Percentiles rank a stretch among this genome's conserved stretches.
Evolutionary conservation across 2,797 vertebrate species (phyloP).

Genomic region (Trachurus trachurus): DNA sequence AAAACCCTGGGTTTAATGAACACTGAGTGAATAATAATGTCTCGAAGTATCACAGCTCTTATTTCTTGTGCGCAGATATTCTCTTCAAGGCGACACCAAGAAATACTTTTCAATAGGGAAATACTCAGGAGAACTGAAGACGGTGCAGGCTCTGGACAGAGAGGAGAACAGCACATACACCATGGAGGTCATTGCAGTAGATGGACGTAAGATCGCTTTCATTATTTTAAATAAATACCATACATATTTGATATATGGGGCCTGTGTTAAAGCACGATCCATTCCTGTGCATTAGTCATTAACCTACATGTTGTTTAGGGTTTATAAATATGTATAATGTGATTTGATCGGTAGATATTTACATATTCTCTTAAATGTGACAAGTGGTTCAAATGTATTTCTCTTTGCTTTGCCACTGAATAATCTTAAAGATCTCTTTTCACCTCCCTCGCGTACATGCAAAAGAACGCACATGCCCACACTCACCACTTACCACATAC

Average conservation of each 20-base stretch:
- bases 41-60: background rate
- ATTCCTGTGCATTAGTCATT: background rate
- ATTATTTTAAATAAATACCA: background rate
- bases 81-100: conserved; percentile 87
- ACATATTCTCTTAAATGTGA: background rate
- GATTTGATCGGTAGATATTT: background rate
- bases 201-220: conserved; percentile 81
- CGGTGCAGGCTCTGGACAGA: conserved; percentile 83
- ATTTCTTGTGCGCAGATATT: conserved; percentile 81
- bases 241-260: background rate
- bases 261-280: background rate
- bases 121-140: conserved; percentile 87
- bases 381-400: background rate
- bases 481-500: background rate
- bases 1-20: background rate
- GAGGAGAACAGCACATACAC: conserved; percentile 89
- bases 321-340: background rate
- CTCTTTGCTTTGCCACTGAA: background rate
- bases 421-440: background rate
- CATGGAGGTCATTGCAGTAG: conserved; percentile 87
- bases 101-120: conserved; percentile 89
- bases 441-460: background rate
- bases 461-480: background rate
- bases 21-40: background rate
- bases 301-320: background rate